Conservation (phyloP, 2,888 invertebrate genomes). For the Alitta virens region DNA sequence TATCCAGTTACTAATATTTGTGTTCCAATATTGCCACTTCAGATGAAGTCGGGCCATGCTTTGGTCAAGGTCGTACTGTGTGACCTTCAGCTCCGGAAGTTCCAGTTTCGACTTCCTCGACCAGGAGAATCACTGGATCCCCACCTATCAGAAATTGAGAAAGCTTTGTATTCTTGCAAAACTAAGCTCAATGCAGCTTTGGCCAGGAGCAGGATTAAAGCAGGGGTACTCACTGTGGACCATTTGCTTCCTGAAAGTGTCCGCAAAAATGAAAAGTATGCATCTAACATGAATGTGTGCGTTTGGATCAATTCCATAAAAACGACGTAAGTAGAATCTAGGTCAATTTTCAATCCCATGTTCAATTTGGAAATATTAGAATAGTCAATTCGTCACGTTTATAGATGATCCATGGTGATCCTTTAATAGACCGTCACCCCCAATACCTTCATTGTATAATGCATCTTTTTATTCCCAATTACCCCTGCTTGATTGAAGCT, state of each 20-base stretch:
- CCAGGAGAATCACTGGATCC: conserved; percentile 34
- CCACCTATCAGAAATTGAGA: conserved; percentile 40
- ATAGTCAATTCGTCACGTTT: too few species aligned
- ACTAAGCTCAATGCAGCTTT: conserved; percentile 49
- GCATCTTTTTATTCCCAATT: too few species aligned
- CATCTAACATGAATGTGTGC: conserved; percentile 38
- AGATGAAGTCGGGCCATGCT: background rate
- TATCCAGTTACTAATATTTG: too few species aligned
- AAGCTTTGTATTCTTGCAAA: conserved; percentile 40
- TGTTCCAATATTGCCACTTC: too few species aligned
- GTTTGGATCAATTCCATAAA: conserved; percentile 51
- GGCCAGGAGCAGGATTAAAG: conserved; percentile 48
- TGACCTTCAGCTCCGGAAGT: conserved; percentile 51
- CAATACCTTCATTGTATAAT: too few species aligned
- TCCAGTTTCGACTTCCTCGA: conserved; percentile 40
- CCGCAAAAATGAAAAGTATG: conserved; percentile 40
- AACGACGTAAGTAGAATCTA: conserved; percentile 42
- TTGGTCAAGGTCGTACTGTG: conserved; percentile 48
- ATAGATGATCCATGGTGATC: too few species aligned
- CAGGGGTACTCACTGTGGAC: conserved; percentile 39
- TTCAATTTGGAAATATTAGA: too few species aligned
- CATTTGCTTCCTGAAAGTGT: conserved; percentile 47
- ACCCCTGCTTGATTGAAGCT: too few species aligned
- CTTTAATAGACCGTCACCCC: too few species aligned
- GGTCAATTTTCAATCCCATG: too few species aligned